These are phyloP conservation scores for Synanthedon vespiformis DNA, from an alignment of 2,888 invertebrate genomes.

Conservation along the genomic window DNA sequence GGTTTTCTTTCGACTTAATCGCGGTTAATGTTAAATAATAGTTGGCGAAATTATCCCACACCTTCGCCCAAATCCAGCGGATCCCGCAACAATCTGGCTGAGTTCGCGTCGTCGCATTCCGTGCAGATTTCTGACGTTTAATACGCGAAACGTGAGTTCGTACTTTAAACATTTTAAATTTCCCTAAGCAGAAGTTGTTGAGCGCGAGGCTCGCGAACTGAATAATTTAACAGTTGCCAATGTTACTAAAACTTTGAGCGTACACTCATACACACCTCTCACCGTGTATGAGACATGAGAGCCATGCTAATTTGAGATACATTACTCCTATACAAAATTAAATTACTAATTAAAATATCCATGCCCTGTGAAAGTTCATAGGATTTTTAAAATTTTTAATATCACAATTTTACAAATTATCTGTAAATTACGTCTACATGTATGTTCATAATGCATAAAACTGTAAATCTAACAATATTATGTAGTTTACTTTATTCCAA, in stretches of 20 bases:
- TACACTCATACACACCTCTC: neutral
- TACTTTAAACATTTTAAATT: conserved; percentile 22
- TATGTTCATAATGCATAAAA: too few species aligned
- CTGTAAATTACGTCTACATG: too few species aligned
- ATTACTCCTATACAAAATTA: too few species aligned
- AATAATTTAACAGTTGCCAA: conserved; percentile 19
- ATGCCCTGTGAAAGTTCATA: too few species aligned
- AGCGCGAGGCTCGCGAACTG: conserved; percentile 13
- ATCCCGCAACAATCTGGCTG: neutral
- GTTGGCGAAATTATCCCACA: neutral
- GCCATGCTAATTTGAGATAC: too few species aligned
- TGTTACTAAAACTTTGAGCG: neutral
- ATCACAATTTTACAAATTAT: too few species aligned
- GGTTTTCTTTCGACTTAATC: neutral
- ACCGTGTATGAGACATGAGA: too few species aligned
- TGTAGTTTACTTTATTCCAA: too few species aligned
- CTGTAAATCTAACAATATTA: too few species aligned
- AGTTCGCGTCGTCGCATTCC: neutral
- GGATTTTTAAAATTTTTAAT: too few species aligned
- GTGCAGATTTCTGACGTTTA: neutral
- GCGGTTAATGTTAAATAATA: neutral
- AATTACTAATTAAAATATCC: too few species aligned
- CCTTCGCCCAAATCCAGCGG: neutral
- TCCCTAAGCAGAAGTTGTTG: conserved; percentile 12
- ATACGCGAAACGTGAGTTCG: conserved; percentile 6